Conservation (phyloP, 2,888 invertebrate species). For the Anoplius nigerrimus region DNA sequence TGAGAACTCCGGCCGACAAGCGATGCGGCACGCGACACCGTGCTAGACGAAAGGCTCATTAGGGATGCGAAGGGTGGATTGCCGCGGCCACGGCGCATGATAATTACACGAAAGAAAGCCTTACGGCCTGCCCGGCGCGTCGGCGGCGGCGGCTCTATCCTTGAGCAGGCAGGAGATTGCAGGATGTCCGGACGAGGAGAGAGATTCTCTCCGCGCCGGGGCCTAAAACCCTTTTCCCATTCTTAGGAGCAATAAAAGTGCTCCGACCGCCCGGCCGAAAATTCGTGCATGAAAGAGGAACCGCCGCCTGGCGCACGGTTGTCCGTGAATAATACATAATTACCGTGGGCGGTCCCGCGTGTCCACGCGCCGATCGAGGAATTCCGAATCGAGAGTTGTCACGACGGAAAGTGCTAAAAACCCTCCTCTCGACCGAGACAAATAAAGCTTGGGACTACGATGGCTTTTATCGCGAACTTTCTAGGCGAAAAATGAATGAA, state of each 20-base stretch:
- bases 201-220: conserved; percentile 46
- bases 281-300: conserved; percentile 60
- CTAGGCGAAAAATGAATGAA: no score
- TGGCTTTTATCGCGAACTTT: no score
- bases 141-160: conserved; percentile 38
- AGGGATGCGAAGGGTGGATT: conserved; percentile 60
- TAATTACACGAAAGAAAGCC: conserved; percentile 58
- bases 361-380: conserved; percentile 42
- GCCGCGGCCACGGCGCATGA: conserved; percentile 58
- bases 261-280: conserved; percentile 47
- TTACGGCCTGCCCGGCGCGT: no score
- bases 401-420: neutral
- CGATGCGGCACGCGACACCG: conserved; percentile 64
- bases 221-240: conserved; percentile 41
- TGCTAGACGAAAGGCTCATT: conserved; percentile 56
- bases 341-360: conserved; percentile 21
- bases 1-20: conserved; percentile 41
- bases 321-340: conserved; percentile 51
- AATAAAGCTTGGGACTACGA: no score
- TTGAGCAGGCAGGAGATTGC: conserved; percentile 54
- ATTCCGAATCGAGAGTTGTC: neutral
- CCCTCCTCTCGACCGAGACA: neutral
- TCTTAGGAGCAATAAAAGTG: conserved; percentile 54
- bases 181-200: conserved; percentile 70
- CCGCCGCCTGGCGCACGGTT: conserved; percentile 41